Percentiles rank a stretch among this genome's conserved stretches.
Conservation (phyloP, 2,113 vertebrate genomes). For the Percina caprodes region DNA sequence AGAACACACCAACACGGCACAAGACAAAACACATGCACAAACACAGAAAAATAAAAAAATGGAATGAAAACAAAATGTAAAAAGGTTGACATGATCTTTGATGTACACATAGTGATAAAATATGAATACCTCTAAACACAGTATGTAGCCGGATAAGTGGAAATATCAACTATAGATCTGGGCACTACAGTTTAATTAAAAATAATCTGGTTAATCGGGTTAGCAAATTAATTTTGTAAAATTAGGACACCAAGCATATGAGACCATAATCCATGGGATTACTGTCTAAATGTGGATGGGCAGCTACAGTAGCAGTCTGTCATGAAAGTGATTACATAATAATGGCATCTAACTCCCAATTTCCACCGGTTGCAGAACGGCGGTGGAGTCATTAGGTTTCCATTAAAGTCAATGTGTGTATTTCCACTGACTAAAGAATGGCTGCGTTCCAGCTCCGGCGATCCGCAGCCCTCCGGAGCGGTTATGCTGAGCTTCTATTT, state of each 20-base stretch:
- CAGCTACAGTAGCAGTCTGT: slow-evolving; percentile 9
- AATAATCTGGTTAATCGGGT: background rate
- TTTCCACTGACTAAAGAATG: too few relatives aligned
- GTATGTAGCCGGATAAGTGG: background rate
- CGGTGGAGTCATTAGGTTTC: too few relatives aligned
- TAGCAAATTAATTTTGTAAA: background rate
- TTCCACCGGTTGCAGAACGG: too few relatives aligned
- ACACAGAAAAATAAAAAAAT: slow-evolving; percentile 86
- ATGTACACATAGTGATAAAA: slow-evolving; percentile 46
- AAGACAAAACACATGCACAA: slow-evolving; percentile 90
- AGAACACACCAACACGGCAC: slow-evolving; percentile 74
- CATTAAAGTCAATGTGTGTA: too few relatives aligned
- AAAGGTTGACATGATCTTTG: slow-evolving; percentile 64
- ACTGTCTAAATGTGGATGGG: background rate
- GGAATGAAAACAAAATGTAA: slow-evolving; percentile 84
- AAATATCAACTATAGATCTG: slow-evolving; percentile 9
- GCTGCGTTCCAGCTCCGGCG: too few relatives aligned
- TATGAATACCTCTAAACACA: slow-evolving; percentile 20
- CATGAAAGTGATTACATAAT: slow-evolving; percentile 26
- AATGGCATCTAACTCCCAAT: slow-evolving; percentile 29
- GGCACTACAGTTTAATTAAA: background rate
- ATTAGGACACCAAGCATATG: background rate
- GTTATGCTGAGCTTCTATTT: too few relatives aligned
- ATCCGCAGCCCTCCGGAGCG: too few relatives aligned
- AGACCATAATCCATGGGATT: background rate